A percentile compares a stretch with the other conserved stretches of the same genome.
These are phyloP conservation scores for Notodonta dromedarius DNA, from an alignment of 2,888 invertebrate species.

Conservation along the genomic window DNA sequence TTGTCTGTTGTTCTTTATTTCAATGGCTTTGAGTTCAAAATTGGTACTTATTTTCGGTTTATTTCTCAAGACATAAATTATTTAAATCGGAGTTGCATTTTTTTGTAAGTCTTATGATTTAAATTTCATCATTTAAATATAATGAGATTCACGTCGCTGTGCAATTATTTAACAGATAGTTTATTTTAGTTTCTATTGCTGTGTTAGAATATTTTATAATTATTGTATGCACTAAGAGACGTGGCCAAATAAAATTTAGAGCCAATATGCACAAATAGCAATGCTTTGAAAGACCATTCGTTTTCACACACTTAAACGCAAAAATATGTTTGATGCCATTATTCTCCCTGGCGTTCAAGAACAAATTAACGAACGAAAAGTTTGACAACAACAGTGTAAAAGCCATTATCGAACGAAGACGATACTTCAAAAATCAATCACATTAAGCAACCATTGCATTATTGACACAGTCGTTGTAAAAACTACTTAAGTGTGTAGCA, in stretches of 20 bases:
- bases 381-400: no score
- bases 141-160: not conserved
- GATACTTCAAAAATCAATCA: slow-evolving; percentile 11
- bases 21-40: slow-evolving; percentile 23
- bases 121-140: not conserved
- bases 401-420: no score
- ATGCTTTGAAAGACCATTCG: no score
- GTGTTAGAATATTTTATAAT: not conserved
- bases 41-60: slow-evolving; percentile 6
- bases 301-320: no score
- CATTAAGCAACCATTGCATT: slow-evolving; percentile 16
- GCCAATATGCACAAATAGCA: not conserved
- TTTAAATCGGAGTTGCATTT: slow-evolving; percentile 23
- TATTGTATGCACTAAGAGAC: not conserved
- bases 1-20: slow-evolving; percentile 20
- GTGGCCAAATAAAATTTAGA: not conserved
- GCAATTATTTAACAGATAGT: not conserved
- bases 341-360: no score
- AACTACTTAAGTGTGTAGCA: slow-evolving; percentile 16
- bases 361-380: no score
- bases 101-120: not conserved
- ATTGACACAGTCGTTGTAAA: slow-evolving; percentile 24
- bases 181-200: not conserved
- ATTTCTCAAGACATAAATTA: slow-evolving; percentile 26
- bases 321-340: no score